phyloP scores from a whole-genome alignment of 2,888 invertebrate genomes.

The Papilio gigon region DNA sequence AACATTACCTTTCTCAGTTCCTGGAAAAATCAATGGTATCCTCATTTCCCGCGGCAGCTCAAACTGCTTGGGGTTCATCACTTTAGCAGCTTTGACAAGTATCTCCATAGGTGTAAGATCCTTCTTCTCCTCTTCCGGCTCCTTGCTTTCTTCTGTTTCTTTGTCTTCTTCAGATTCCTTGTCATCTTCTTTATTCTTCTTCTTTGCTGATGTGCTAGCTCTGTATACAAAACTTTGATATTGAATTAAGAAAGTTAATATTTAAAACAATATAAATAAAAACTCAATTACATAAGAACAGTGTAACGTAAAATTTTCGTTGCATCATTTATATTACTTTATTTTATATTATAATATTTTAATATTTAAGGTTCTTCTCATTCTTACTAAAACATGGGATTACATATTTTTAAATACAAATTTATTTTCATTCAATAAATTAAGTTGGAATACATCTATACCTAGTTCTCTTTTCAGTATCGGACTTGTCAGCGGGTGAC shows the following conservation, averaged over 20 bases:
- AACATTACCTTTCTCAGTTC: constrained; percentile 87
- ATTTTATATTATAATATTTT: no score
- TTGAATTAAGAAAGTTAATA: no score
- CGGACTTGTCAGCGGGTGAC: constrained; percentile 69
- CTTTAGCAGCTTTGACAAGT: constrained; percentile 90
- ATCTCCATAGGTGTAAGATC: constrained; percentile 86
- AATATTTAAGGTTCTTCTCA: no score
- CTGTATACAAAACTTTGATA: constrained; percentile 48
- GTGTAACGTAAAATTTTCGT: no score
- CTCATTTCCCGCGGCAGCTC: constrained; percentile 91
- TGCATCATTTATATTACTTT: no score
- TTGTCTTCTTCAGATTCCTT: constrained; percentile 53
- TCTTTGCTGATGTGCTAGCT: constrained; percentile 63
- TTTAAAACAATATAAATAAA: no score
- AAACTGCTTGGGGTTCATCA: constrained; percentile 95
- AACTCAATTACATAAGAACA: no score
- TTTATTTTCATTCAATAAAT: no score
- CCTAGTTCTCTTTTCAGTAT: constrained; percentile 73
- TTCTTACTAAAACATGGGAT: no score
- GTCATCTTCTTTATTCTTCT: constrained; percentile 60
- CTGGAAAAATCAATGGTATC: constrained; percentile 89
- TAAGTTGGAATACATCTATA: no score
- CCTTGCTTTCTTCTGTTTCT: constrained; percentile 48
- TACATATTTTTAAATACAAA: no score
- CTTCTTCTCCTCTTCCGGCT: constrained; percentile 52